A percentile compares a stretch with the other conserved stretches of the same genome.
Conservation (phyloP, 2,113 vertebrate species). For the Dolichotis patagonum region DNA sequence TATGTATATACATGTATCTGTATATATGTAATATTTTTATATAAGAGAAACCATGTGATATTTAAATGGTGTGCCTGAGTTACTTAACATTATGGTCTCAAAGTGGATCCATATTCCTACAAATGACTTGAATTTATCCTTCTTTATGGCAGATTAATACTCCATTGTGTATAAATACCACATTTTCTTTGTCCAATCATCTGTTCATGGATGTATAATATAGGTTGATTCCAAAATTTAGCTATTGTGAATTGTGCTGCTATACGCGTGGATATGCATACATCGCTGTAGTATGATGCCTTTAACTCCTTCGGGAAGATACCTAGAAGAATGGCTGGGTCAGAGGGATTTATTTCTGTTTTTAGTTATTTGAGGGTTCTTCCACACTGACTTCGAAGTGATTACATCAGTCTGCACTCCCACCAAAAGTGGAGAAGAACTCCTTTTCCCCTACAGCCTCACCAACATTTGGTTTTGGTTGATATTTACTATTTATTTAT, state of each 20-base stretch:
- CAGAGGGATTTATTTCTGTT: neutral
- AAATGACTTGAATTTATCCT: neutral
- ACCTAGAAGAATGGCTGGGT: neutral
- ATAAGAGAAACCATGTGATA: neutral
- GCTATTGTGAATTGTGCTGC: neutral
- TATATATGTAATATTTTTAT: neutral
- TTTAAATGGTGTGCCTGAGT: neutral
- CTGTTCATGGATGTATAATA: neutral
- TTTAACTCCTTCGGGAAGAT: neutral
- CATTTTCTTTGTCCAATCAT: neutral
- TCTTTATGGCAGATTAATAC: neutral
- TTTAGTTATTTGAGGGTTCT: neutral
- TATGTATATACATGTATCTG: neutral
- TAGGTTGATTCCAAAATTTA: neutral
- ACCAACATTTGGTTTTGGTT: neutral
- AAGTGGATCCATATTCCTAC: neutral
- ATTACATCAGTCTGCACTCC: neutral
- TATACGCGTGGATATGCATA: neutral
- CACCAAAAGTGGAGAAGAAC: neutral
- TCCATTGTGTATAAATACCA: neutral
- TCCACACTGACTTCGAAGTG: neutral
- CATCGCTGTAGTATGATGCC: neutral
- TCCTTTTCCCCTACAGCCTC: neutral
- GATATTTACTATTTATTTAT: neutral
- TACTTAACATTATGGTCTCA: neutral